Conservation (phyloP, 2,113 vertebrate species). For the Carassius carassius region DNA sequence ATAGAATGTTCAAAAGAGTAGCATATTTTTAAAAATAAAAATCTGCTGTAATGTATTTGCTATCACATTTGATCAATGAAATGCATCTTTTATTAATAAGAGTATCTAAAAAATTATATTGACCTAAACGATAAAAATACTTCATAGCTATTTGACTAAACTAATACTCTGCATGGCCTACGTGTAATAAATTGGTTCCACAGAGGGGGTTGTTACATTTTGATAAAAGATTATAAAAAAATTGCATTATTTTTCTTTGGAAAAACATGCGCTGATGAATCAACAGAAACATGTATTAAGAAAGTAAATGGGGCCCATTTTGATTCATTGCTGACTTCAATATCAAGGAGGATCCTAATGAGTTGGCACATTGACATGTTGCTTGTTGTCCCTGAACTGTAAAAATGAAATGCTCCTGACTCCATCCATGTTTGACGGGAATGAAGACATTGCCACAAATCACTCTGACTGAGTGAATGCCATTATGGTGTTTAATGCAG, state of each 20-base stretch:
- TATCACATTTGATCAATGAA: background rate
- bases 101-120: background rate
- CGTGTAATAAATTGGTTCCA: background rate
- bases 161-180: background rate
- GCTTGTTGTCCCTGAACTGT: slow-evolving; percentile 22
- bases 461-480: background rate
- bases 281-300: background rate
- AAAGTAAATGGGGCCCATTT: background rate
- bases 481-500: slow-evolving; percentile 12
- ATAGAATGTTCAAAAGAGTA: background rate
- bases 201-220: background rate
- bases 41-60: too few relatives aligned
- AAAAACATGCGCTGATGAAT: background rate
- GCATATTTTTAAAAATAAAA: background rate
- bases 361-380: background rate
- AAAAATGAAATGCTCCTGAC: slow-evolving; percentile 21
- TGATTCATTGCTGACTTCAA: background rate
- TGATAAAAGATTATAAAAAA: background rate
- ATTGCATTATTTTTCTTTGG: background rate
- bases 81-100: background rate
- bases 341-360: background rate
- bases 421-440: background rate
- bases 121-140: background rate
- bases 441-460: slow-evolving; percentile 33
- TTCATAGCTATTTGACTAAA: background rate